These are phyloP conservation scores for Siniperca knerii DNA, from an alignment of 2,113 vertebrate species.

Conservation along the genomic window DNA sequence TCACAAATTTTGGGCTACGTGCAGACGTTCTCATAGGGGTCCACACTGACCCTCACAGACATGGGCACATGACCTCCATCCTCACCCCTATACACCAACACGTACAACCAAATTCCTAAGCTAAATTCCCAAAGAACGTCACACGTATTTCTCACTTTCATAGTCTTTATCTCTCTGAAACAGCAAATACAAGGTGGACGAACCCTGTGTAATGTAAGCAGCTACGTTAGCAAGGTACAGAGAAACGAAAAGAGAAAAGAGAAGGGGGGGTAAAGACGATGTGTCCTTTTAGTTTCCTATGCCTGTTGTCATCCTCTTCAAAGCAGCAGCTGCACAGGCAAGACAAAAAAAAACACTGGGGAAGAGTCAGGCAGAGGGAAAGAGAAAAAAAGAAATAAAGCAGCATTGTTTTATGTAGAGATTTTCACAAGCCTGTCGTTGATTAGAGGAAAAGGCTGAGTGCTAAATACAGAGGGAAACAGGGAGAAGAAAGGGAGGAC, in stretches of 20 bases:
- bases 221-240: slow-evolving; percentile 56
- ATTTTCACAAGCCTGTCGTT: slow-evolving; percentile 69
- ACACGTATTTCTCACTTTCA: slow-evolving; percentile 73
- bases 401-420: slow-evolving; percentile 72
- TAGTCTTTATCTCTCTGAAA: slow-evolving; percentile 74
- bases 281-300: slow-evolving; percentile 71
- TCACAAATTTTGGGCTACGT: too few species aligned
- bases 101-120: slow-evolving; percentile 11
- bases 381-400: slow-evolving; percentile 25
- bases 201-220: slow-evolving; percentile 71
- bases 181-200: slow-evolving; percentile 74
- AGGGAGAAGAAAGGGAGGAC: slow-evolving; percentile 46
- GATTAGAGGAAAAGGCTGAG: slow-evolving; percentile 72
- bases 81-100: not conserved
- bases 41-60: too few species aligned
- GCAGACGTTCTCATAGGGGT: too few species aligned
- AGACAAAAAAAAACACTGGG: slow-evolving; percentile 72
- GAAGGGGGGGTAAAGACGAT: slow-evolving; percentile 47
- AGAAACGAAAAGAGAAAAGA: slow-evolving; percentile 31
- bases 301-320: slow-evolving; percentile 69
- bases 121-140: slow-evolving; percentile 65
- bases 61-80: not conserved
- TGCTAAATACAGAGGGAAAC: slow-evolving; percentile 71
- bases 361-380: slow-evolving; percentile 57
- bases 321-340: slow-evolving; percentile 69